Conservation (phyloP, 2,888 invertebrate genomes). For the Leptopilina syphax region DNA sequence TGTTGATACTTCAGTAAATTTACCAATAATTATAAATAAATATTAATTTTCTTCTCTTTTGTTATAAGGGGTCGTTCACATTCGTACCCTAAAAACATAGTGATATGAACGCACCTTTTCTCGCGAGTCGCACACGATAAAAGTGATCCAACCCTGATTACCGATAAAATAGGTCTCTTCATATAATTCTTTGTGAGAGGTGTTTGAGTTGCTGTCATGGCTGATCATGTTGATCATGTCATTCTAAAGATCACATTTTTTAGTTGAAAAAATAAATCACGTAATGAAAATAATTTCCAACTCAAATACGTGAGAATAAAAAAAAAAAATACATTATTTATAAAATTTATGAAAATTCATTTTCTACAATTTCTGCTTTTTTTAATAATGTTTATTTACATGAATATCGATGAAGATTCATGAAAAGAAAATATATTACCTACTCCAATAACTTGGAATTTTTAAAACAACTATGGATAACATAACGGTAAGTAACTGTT, state of each 20-base stretch:
- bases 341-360: background rate
- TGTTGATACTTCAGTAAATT: too few relatives aligned
- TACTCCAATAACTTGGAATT: slow-evolving; percentile 36
- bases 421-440: slow-evolving; percentile 46
- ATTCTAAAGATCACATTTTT: background rate
- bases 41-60: too few relatives aligned
- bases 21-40: too few relatives aligned
- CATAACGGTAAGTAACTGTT: slow-evolving; percentile 56
- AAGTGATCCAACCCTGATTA: too few relatives aligned
- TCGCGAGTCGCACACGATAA: too few relatives aligned
- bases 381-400: slow-evolving; percentile 52
- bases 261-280: background rate
- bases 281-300: background rate
- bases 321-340: background rate
- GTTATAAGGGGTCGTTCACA: too few relatives aligned
- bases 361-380: background rate
- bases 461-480: slow-evolving; percentile 59
- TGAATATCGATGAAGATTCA: slow-evolving; percentile 45
- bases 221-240: slow-evolving; percentile 3
- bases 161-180: too few relatives aligned
- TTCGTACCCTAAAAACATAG: too few relatives aligned
- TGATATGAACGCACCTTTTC: too few relatives aligned
- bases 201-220: slow-evolving; percentile 9
- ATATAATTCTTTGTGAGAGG: too few relatives aligned
- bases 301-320: background rate